Percentiles rank a stretch among this genome's conserved stretches.
These are phyloP conservation scores for Allygus modestus DNA, from an alignment of 2,888 invertebrate genomes.

Conservation along the genomic window DNA sequence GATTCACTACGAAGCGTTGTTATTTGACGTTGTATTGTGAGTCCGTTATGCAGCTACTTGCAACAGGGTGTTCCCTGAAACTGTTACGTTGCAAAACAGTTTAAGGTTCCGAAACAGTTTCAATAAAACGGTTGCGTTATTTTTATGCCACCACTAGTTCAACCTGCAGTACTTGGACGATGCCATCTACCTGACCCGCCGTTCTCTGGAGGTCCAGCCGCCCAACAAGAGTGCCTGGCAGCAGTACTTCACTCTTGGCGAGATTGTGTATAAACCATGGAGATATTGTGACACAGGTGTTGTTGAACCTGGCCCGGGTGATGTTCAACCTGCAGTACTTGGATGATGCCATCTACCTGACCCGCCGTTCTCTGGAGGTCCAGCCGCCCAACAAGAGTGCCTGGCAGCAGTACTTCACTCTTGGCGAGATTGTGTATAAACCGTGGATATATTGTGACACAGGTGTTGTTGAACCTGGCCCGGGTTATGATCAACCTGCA, in stretches of 20 bases:
- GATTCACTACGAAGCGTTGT: not conserved
- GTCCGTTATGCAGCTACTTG: constrained; percentile 89
- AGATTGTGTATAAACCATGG: no score
- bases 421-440: constrained; percentile 96
- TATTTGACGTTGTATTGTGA: constrained; percentile 85
- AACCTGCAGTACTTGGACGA: constrained; percentile 93
- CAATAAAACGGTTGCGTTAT: no score
- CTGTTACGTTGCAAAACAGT: no score
- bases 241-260: constrained; percentile 93
- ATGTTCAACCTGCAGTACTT: constrained; percentile 90
- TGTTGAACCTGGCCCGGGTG: constrained; percentile 8
- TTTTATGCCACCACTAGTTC: no score
- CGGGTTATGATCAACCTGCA: constrained; percentile 83
- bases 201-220: constrained; percentile 90
- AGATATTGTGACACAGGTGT: no score
- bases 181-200: constrained; percentile 90
- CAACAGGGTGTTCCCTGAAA: no score
- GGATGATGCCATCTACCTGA: constrained; percentile 93
- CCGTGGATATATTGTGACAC: no score
- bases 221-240: constrained; percentile 93
- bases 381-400: constrained; percentile 91
- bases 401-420: constrained; percentile 94
- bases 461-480: constrained; percentile 16
- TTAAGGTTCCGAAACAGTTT: no score
- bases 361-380: constrained; percentile 89